phyloP scores from a whole-genome alignment of 2,797 vertebrate species.

The Phrynocephalus guinanensis region DNA sequence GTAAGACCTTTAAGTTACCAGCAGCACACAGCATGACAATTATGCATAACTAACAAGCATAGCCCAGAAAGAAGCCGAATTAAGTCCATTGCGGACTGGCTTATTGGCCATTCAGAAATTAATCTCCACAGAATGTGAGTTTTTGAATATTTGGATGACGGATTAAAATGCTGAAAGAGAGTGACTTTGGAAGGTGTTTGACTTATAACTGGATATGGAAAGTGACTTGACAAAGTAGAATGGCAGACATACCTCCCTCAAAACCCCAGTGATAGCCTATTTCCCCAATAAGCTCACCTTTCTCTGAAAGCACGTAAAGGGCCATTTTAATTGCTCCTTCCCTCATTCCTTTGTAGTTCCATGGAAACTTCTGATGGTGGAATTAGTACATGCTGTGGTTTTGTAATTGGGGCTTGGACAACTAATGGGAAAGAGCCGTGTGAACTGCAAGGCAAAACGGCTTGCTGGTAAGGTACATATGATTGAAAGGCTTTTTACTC shows the following conservation, averaged over 20 bases:
- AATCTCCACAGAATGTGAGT: not conserved
- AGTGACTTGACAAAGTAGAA: not conserved
- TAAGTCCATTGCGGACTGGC: not conserved
- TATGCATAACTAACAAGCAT: not conserved
- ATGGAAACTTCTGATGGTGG: constrained; percentile 21
- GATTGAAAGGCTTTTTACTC: not conserved
- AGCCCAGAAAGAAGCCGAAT: too few relatives aligned
- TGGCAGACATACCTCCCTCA: not conserved
- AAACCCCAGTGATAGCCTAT: not conserved
- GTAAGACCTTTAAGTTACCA: not conserved
- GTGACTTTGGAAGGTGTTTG: not conserved
- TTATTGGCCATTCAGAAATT: not conserved
- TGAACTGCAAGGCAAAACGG: not conserved
- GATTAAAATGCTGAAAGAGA: not conserved
- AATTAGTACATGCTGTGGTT: constrained; percentile 32
- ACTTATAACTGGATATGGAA: not conserved
- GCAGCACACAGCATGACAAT: not conserved
- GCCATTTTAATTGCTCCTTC: constrained; percentile 4
- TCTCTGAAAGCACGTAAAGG: not conserved
- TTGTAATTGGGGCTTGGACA: constrained; percentile 3
- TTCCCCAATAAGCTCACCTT: not conserved
- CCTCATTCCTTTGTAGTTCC: constrained; percentile 1
- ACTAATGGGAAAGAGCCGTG: not conserved
- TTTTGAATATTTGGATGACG: not conserved
- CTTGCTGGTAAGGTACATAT: not conserved